These are phyloP conservation scores for Platyscapa corneri DNA, from an alignment of 1,140 invertebrate species.

Conservation along the genomic window DNA sequence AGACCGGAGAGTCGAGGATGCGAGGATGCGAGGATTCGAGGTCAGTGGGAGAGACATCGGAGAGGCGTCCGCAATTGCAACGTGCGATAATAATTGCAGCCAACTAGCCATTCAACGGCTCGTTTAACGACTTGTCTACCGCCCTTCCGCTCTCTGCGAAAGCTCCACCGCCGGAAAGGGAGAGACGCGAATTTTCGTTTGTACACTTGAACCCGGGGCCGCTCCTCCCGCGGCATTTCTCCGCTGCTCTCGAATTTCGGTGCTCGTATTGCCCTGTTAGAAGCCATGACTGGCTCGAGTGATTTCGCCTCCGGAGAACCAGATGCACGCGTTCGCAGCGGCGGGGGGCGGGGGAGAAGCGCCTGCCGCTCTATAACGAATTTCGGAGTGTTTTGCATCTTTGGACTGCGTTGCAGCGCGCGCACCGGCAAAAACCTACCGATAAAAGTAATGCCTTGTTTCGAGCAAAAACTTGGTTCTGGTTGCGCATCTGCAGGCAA, in stretches of 20 bases:
- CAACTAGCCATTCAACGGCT: slow-evolving; percentile 37
- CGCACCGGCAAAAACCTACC: not conserved
- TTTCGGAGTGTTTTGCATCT: slow-evolving; percentile 32
- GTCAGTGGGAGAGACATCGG: not conserved
- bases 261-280: not conserved
- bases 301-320: not conserved
- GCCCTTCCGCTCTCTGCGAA: not conserved
- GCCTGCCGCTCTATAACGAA: not conserved
- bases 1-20: not conserved
- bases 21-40: not conserved
- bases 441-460: slow-evolving; percentile 31
- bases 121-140: slow-evolving; percentile 30
- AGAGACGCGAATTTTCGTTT: not conserved
- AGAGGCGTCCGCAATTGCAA: not conserved
- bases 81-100: slow-evolving; percentile 47
- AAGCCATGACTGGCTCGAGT: not conserved
- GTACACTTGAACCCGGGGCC: not conserved
- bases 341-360: not conserved
- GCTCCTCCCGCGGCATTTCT: not conserved
- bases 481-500: not conserved
- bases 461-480: not conserved
- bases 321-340: not conserved
- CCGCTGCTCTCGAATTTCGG: slow-evolving; percentile 2
- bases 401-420: no score
- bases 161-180: not conserved